Percentiles rank a stretch among this genome's conserved stretches.
These are phyloP conservation scores for Leucosticte australis DNA, from an alignment of 2,113 vertebrate species.

Conservation along the genomic window DNA sequence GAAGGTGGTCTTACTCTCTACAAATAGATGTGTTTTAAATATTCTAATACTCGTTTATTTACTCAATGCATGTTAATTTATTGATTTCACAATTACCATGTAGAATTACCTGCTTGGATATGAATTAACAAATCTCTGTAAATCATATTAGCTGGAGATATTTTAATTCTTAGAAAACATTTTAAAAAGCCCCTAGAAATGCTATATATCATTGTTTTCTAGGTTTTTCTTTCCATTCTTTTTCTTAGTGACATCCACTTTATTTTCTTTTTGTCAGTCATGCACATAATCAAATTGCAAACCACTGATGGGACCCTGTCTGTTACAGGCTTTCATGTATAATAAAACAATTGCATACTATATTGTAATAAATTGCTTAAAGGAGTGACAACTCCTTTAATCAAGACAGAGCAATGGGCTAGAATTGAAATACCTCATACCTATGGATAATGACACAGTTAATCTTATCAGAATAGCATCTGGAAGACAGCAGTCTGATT, in stretches of 20 bases:
- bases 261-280: neutral
- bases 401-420: neutral
- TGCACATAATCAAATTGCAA: neutral
- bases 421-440: conserved; percentile 3
- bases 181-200: neutral
- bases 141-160: neutral
- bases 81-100: neutral
- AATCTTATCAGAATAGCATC: conserved; percentile 24
- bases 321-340: neutral
- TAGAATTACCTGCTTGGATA: neutral
- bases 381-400: conserved; percentile 30
- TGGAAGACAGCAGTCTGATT: neutral
- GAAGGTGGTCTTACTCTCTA: neutral
- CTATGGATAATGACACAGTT: conserved; percentile 15
- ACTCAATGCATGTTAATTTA: neutral
- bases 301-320: neutral
- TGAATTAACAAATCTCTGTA: neutral
- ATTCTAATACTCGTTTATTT: neutral
- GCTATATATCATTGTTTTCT: neutral
- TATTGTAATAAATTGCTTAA: conserved; percentile 29
- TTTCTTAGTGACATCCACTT: neutral
- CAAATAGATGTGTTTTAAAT: neutral
- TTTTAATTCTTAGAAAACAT: neutral
- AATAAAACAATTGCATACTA: neutral
- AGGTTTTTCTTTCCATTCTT: neutral